Base-by-base conservation (phyloP, 1,140 invertebrate species). In the Akabosia matsudoensis region DNA sequence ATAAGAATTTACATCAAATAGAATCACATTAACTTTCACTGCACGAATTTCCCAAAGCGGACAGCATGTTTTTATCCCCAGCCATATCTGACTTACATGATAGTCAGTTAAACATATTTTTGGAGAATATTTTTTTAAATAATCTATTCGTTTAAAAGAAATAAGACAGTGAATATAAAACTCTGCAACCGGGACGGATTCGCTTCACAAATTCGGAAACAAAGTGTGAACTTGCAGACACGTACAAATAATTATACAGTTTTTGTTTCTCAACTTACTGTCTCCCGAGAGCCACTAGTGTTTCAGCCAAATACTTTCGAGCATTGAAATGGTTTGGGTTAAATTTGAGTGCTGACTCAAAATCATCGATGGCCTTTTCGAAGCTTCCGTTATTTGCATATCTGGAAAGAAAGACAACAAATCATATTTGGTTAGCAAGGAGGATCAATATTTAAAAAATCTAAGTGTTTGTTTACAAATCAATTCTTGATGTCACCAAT, bases 351-450 rank as follows among this genome's bases (percentile, higher is more conserved):
- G 95, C 96, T 33, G 90, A 91, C 85, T 97, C 94, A 87, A 98
- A 97, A 86, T 97, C 95, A 82, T 95, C 92, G 81, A 97, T 93
- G 1, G 95, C 96, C 84, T 94, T 95, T 81, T 92, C 91, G 85
- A 95, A 97, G 83, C 91, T 95, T 61, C 94, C 94, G 84, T 93
- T 94, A 83, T 98, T 97, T 14, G 95, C 96, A 86, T 94, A 96
- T 78, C 90, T 90, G 81, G 52, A 82, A 82, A 45, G 7, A 45
- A 45, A 45, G 37, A 45, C 7, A 45, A 45, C 18, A 18, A 45
- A 7, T 45, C 37, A 45, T 18, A 45, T 45, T 45, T 45, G 18
- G n/a, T n/a, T n/a, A n/a, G n/a, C n/a, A n/a, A n/a, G n/a, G 18
- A 45, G 18, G 7, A 10, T 45, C 37, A 45, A 45, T 45, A 45